These are phyloP conservation scores for Protobothrops mucrosquamatus DNA, from an alignment of 2,113 vertebrate species.

Conservation along the genomic window DNA sequence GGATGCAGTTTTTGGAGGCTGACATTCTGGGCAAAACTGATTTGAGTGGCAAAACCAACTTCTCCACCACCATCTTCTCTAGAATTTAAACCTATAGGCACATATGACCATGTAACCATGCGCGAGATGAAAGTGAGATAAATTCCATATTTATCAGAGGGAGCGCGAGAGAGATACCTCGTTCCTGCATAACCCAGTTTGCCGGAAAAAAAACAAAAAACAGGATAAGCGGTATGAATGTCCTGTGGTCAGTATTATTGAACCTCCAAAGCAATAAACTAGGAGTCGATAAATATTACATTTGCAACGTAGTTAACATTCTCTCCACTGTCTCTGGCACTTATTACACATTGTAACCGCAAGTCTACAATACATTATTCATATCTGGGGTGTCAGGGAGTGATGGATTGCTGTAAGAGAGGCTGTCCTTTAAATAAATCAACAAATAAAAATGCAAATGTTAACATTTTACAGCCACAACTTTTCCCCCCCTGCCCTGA, in stretches of 20 bases:
- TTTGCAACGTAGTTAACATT: conserved; percentile 81
- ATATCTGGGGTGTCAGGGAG: conserved; percentile 81
- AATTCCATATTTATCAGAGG: conserved; percentile 72
- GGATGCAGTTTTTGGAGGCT: neutral
- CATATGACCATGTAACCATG: conserved; percentile 32
- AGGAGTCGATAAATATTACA: conserved; percentile 83
- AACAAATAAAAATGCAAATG: conserved; percentile 88
- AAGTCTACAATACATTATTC: conserved; percentile 86
- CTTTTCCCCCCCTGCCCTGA: conserved; percentile 72
- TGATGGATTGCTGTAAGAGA: conserved; percentile 83
- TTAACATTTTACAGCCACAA: conserved; percentile 84
- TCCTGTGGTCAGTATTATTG: conserved; percentile 80
- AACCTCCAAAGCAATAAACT: conserved; percentile 80
- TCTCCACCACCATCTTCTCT: neutral
- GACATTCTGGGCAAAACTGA: conserved; percentile 2
- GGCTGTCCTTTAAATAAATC: conserved; percentile 86
- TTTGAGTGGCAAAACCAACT: conserved; percentile 24
- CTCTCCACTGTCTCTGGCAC: conserved; percentile 76
- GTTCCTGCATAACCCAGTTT: conserved; percentile 73
- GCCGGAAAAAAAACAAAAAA: conserved; percentile 64
- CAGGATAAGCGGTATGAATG: conserved; percentile 81
- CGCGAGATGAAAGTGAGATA: conserved; percentile 55
- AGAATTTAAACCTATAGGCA: neutral
- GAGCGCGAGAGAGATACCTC: conserved; percentile 67
- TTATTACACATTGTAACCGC: conserved; percentile 80